Evolutionary conservation across 2,113 vertebrate species (phyloP).

Genomic region (Etia nguti): DNA sequence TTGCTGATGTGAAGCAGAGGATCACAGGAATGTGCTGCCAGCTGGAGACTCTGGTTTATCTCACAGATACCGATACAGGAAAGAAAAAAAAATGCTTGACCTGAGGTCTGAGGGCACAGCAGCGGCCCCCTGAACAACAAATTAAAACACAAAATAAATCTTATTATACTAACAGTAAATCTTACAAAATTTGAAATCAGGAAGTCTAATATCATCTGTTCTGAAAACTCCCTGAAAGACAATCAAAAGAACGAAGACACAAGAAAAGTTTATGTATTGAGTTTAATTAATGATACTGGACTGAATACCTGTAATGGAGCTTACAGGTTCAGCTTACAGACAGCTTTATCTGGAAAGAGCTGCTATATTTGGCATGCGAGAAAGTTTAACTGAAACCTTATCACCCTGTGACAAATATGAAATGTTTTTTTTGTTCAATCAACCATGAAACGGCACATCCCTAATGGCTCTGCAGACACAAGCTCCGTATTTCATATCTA

Average conservation of each 20-base stretch:
- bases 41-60: constrained; percentile 49
- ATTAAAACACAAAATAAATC: background rate
- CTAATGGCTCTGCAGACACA: background rate
- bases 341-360: background rate
- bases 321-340: background rate
- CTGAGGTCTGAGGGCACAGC: background rate
- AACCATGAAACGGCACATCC: background rate
- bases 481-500: background rate
- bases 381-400: background rate
- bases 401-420: background rate
- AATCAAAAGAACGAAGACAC: background rate
- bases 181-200: background rate
- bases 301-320: background rate
- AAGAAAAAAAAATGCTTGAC: background rate
- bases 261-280: background rate
- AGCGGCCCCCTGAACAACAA: background rate
- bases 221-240: background rate
- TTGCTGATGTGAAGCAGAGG: constrained; percentile 49
- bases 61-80: constrained; percentile 24
- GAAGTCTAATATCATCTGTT: background rate
- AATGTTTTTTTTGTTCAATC: background rate
- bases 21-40: constrained; percentile 40
- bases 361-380: background rate
- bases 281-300: background rate
- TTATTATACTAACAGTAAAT: background rate